Conservation (phyloP, 2,113 vertebrate genomes). For the Ciconia stormi region DNA sequence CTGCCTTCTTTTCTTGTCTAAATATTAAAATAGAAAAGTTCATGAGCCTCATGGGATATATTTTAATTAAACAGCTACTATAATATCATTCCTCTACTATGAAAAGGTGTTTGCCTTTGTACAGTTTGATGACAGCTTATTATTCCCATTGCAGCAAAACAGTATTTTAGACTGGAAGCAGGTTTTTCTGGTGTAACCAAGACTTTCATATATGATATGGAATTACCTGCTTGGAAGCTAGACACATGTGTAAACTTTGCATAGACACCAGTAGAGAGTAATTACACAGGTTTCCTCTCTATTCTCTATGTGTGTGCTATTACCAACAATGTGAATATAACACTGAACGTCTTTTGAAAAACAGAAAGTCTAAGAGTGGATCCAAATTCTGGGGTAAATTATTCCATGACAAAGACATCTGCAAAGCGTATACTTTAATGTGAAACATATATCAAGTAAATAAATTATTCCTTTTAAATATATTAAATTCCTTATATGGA, state of each 20-base stretch:
- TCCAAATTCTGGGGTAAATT: slow-evolving; percentile 32
- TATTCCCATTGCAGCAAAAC: neutral
- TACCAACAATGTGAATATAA: neutral
- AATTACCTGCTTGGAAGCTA: neutral
- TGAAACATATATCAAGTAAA: slow-evolving; percentile 53
- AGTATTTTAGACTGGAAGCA: neutral
- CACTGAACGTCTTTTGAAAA: slow-evolving; percentile 5
- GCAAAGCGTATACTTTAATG: slow-evolving; percentile 16
- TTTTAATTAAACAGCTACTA: neutral
- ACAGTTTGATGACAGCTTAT: neutral
- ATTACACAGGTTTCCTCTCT: neutral
- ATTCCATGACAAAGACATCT: slow-evolving; percentile 55
- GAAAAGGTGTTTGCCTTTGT: neutral
- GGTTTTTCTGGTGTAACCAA: neutral
- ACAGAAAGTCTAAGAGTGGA: neutral
- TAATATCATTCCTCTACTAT: neutral
- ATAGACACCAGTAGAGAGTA: neutral
- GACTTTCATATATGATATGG: neutral
- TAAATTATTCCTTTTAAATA: slow-evolving; percentile 54
- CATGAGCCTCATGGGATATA: neutral
- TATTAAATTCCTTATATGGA: slow-evolving; percentile 29
- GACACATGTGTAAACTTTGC: neutral
- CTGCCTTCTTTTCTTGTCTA: neutral
- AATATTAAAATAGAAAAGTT: neutral
- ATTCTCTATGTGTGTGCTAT: neutral